Percentiles rank a stretch among this genome's conserved stretches.
Conservation (phyloP, 2,113 vertebrate species). For the Nyctibius bracteatus region DNA sequence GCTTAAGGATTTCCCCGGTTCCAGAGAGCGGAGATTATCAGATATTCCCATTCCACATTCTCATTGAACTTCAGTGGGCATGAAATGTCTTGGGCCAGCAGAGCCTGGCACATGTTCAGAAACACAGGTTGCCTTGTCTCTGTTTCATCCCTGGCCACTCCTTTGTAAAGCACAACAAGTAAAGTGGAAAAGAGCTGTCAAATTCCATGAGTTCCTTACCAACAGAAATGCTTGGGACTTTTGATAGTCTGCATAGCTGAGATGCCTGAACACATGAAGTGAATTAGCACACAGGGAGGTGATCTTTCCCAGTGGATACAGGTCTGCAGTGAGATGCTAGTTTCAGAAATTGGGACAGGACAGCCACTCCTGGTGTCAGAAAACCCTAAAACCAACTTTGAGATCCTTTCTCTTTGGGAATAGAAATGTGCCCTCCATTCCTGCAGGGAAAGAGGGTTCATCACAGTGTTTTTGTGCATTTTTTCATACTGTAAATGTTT, state of each 20-base stretch:
- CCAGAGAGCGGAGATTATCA: neutral
- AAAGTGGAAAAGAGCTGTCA: neutral
- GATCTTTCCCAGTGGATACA: neutral
- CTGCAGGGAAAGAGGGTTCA: neutral
- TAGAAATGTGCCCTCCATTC: neutral
- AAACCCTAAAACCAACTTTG: neutral
- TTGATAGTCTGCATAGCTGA: fast-evolving
- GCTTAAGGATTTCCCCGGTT: neutral
- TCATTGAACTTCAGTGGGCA: neutral
- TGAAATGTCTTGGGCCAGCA: neutral
- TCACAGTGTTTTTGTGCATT: neutral
- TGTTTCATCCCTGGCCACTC: neutral
- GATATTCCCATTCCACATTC: neutral
- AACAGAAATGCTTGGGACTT: neutral
- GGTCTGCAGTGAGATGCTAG: neutral
- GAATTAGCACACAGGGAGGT: neutral
- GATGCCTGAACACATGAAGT: neutral
- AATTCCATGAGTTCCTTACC: neutral
- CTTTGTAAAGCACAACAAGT: neutral
- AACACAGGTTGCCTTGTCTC: neutral
- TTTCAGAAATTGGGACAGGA: neutral
- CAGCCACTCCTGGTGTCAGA: neutral
- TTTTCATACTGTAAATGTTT: neutral
- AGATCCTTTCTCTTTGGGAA: neutral
- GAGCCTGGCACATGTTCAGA: neutral